Evolutionary conservation across 2,888 invertebrate species (phyloP).

Genomic region (Nephrotoma flavescens): DNA sequence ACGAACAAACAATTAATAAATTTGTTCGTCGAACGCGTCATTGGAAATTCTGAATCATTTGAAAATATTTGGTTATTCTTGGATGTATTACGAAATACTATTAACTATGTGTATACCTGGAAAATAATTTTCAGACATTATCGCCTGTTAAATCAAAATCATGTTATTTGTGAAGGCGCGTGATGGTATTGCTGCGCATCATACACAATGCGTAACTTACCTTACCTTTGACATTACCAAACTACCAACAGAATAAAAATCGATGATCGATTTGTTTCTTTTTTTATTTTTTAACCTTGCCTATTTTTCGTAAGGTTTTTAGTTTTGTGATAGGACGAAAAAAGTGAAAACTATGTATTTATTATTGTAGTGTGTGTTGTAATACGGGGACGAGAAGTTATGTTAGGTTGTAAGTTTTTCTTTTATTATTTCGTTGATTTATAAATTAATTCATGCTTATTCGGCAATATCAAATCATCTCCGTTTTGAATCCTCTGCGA

Average conservation of each 20-base stretch:
- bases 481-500: not conserved
- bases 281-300: not conserved
- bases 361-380: not conserved
- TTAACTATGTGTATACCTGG: not conserved
- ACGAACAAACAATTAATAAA: not conserved
- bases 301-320: not conserved
- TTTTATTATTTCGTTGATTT: not conserved
- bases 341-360: not conserved
- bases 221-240: not conserved
- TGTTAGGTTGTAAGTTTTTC: not conserved
- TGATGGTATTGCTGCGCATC: not conserved
- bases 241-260: not conserved
- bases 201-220: not conserved
- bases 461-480: not conserved
- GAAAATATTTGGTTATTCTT: not conserved
- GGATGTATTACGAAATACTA: not conserved
- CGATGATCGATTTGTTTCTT: not conserved
- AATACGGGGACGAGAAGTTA: not conserved
- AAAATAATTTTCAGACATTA: not conserved
- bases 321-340: not conserved
- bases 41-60: not conserved
- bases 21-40: not conserved
- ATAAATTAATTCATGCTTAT: not conserved
- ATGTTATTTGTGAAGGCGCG: not conserved
- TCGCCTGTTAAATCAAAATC: not conserved